A percentile compares a stretch with the other conserved stretches of the same genome.
These are phyloP conservation scores for Goniozus legneri DNA, from an alignment of 1,140 invertebrate genomes.

Conservation along the genomic window DNA sequence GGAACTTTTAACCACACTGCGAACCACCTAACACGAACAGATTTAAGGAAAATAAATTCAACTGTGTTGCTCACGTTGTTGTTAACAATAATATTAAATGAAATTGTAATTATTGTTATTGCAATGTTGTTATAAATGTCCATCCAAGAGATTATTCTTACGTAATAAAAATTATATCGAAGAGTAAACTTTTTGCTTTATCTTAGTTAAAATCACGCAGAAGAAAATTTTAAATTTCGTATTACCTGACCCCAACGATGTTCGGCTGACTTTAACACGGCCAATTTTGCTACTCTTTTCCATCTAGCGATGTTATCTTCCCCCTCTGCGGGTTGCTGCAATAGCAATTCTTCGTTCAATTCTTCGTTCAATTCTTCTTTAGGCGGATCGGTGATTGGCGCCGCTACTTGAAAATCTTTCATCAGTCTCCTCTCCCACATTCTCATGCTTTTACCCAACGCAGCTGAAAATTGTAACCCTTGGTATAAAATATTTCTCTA, in stretches of 20 bases:
- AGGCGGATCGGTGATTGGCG: conserved; percentile 54
- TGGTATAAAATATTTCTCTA: not conserved
- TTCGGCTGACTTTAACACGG: conserved; percentile 62
- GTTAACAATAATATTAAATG: too few species aligned
- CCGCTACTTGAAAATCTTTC: conserved; percentile 80
- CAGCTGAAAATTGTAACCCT: conserved; percentile 47
- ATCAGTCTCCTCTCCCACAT: conserved; percentile 79
- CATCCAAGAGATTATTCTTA: too few species aligned
- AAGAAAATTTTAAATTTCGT: conserved; percentile 4
- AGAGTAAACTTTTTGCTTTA: too few species aligned
- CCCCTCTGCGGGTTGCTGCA: conserved; percentile 53
- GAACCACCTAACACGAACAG: conserved; percentile 31
- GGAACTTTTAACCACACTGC: conserved; percentile 54
- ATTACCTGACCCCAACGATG: conserved; percentile 68
- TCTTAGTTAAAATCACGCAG: not conserved
- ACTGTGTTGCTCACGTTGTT: too few species aligned
- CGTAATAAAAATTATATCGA: too few species aligned
- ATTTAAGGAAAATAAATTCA: conserved; percentile 2
- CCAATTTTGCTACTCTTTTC: conserved; percentile 68
- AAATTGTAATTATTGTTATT: too few species aligned
- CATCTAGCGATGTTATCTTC: conserved; percentile 68
- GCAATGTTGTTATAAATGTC: too few species aligned
- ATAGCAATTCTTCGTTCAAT: conserved; percentile 30
- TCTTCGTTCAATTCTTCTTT: conserved; percentile 52
- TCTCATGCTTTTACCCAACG: conserved; percentile 71